Base-by-base conservation (phyloP, 2,888 invertebrate species). In the Drosophila engyochracea region DNA sequence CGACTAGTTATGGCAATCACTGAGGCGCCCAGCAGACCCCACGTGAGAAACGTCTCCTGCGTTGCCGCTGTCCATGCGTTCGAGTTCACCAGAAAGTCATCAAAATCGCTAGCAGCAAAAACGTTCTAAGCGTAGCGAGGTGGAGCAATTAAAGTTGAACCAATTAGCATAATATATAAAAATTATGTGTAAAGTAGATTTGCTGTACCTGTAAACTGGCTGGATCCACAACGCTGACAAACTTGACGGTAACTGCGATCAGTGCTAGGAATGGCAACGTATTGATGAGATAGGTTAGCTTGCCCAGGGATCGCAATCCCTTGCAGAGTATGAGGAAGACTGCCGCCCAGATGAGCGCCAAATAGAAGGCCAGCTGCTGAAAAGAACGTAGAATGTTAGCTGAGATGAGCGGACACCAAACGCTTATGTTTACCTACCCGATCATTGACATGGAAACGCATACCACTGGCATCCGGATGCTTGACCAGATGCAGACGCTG, bases 51-150 rank as follows among this genome's bases (percentile, higher is more conserved):
- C 0, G 96, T 96, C 93, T 98, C 98, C 91, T 97, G 96, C 25
- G 97, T 96, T 0, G 98, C 98, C 1, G 98, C 97, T 33, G 97
- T 95, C 98, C 98, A 98, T 81, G 97, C 96, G 96, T 97, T 94
- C 19, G 94, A 94, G 91, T 97, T 97, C 54, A 96, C 94, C 91
- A 98, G 97, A 93, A 98, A 97, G 91, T 97, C 97, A 81, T 95
- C 95, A 96, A 97, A 97, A 47, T 96, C 96, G 6, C 97, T 97
- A 81, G 96, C 96, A 0, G 96, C 95, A 92, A 97, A 97, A 60
- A 97, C 95, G 83, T 96, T 96, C 85, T 96, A 94, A 14, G 95
- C 14, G 10, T 14, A 6, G 22, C n/a, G 12, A 4, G 2, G 14
- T 14, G 28, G 7, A 22, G 4, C 16, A 47, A 44, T 44, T 44